Conservation (phyloP, 1,140 invertebrate genomes). For the Drosophila subpulchrella region DNA sequence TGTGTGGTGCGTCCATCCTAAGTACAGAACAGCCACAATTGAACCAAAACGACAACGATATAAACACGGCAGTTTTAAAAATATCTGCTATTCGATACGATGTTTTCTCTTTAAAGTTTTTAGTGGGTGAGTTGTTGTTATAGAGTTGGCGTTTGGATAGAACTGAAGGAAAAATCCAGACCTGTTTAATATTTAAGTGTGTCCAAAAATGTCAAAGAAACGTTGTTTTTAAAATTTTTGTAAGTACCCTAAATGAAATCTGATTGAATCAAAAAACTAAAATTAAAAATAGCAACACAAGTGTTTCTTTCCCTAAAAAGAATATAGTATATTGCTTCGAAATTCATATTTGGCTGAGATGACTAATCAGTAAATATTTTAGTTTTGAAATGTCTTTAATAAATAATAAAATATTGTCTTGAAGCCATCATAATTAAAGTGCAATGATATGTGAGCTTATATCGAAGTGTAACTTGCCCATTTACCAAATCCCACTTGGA, state of each 20-base stretch:
- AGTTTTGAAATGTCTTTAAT: background rate
- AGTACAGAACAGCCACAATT: background rate
- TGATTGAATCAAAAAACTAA: no score
- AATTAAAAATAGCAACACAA: background rate
- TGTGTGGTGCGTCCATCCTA: background rate
- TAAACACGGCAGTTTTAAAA: conserved; percentile 30
- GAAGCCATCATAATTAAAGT: background rate
- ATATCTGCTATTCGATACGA: conserved; percentile 24
- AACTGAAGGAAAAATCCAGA: conserved; percentile 1
- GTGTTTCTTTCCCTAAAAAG: no score
- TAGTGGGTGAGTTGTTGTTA: background rate
- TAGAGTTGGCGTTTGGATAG: background rate
- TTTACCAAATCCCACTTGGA: conserved; percentile 19
- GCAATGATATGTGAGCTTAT: background rate
- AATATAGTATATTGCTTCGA: no score
- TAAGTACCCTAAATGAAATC: no score
- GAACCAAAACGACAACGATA: background rate
- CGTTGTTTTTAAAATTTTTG: no score
- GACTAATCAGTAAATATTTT: background rate
- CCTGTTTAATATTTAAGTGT: background rate
- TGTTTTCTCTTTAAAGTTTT: conserved; percentile 6
- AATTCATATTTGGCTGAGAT: background rate
- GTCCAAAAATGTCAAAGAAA: no score
- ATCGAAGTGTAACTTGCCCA: background rate
- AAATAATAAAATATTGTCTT: background rate